phyloP scores from a whole-genome alignment of 2,797 vertebrate species.

The Sphaeramia orbicularis region DNA sequence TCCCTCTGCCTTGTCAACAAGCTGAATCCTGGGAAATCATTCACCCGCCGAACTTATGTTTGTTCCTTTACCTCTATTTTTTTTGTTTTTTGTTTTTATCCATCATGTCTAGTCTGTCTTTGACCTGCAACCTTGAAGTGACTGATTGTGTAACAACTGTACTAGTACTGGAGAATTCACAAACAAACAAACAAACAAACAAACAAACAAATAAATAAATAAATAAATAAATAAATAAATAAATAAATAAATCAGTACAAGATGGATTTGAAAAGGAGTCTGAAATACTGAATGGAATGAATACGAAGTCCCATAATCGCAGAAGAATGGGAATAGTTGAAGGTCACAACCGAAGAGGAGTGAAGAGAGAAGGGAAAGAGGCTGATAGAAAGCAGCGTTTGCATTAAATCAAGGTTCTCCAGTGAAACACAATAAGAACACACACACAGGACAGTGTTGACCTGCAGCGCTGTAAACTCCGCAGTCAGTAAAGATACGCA shows the following conservation, averaged over 20 bases:
- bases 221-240: not conserved
- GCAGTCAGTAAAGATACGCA: not conserved
- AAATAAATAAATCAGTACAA: not conserved
- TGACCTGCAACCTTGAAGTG: conserved; percentile 26
- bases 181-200: not conserved
- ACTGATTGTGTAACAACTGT: conserved; percentile 11
- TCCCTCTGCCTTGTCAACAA: conserved; percentile 43
- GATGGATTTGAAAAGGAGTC: conserved; percentile 2
- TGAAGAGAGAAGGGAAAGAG: conserved; percentile 18
- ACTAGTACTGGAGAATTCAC: conserved; percentile 9
- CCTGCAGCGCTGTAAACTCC: conserved; percentile 10
- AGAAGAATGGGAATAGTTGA: conserved; percentile 32
- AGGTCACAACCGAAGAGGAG: conserved; percentile 35
- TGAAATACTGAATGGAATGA: conserved; percentile 8
- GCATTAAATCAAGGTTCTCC: conserved; percentile 9
- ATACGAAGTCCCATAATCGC: conserved; percentile 21
- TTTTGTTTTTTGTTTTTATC: conserved; percentile 28
- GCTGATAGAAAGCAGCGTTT: conserved; percentile 18
- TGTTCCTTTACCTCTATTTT: conserved; percentile 32
- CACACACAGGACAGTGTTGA: conserved; percentile 8
- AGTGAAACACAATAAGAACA: conserved; percentile 29
- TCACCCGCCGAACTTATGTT: conserved; percentile 37
- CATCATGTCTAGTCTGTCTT: conserved; percentile 14
- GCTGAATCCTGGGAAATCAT: conserved; percentile 61
- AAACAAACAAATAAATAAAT: no score